Conservation (phyloP, 1,140 invertebrate genomes). For the Phymorhynchus buccinoides region DNA sequence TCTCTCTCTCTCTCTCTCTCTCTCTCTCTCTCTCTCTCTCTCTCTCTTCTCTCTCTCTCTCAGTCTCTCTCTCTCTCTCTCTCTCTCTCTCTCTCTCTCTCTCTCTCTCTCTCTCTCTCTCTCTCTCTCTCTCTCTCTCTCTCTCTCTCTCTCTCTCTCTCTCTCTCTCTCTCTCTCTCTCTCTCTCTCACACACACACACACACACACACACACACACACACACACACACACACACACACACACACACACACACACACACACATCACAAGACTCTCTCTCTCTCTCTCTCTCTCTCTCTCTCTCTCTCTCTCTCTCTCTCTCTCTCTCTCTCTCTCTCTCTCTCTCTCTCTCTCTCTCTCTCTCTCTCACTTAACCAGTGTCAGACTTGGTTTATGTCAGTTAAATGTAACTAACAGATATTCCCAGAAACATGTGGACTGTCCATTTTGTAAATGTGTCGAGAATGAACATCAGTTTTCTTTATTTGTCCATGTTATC, state of each 20-base stretch:
- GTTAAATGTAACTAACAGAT: no score
- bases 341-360: neutral
- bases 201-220: neutral
- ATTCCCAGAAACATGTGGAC: neutral
- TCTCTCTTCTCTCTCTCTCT: no score
- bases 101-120: no score
- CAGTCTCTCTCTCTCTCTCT: no score
- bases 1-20: no score
- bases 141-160: no score
- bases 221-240: neutral
- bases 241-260: conserved; percentile 1
- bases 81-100: no score
- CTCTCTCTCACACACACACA: neutral
- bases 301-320: neutral
- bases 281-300: neutral
- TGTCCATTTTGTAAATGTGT: neutral
- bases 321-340: neutral
- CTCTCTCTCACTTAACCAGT: neutral
- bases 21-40: no score
- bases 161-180: neutral
- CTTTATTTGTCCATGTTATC: no score
- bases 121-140: neutral
- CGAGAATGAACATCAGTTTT: no score
- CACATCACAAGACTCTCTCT: neutral
- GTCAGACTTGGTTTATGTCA: neutral